Evolutionary conservation across 1,140 invertebrate species (phyloP).

Genomic region (Archivesica marissinica): DNA sequence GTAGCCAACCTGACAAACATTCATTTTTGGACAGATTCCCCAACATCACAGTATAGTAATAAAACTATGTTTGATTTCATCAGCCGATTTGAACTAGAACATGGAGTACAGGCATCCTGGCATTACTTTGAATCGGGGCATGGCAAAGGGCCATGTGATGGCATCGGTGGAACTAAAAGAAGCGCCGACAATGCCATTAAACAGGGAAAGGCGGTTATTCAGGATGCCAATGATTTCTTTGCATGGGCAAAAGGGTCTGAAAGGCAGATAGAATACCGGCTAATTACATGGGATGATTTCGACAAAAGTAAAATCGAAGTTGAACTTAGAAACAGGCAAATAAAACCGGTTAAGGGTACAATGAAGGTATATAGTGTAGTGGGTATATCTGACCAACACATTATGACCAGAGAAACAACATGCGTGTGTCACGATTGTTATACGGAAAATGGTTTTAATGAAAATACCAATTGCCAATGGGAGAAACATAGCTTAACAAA

Average conservation of each 20-base stretch:
- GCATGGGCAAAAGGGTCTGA: constrained; percentile 52
- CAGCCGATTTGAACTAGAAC: neutral
- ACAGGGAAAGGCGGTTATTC: constrained; percentile 59
- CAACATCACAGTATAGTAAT: constrained; percentile 66
- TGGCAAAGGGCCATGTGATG: constrained; percentile 70
- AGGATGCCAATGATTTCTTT: constrained; percentile 66
- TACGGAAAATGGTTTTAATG: constrained; percentile 12
- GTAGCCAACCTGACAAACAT: constrained; percentile 25
- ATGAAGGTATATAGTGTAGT: constrained; percentile 57
- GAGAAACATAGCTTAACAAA: neutral
- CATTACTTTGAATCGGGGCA: constrained; percentile 67
- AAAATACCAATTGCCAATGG: constrained; percentile 1
- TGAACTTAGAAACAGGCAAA: neutral
- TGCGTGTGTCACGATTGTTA: constrained; percentile 37
- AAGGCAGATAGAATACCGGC: constrained; percentile 12
- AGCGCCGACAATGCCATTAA: constrained; percentile 66
- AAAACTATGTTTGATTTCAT: constrained; percentile 55
- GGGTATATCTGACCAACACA: neutral
- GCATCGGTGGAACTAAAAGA: constrained; percentile 63
- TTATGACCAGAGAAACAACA: constrained; percentile 17
- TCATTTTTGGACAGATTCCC: constrained; percentile 67
- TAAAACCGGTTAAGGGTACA: constrained; percentile 59
- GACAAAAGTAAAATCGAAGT: constrained; percentile 15
- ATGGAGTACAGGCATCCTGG: constrained; percentile 59
- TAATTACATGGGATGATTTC: constrained; percentile 42